Conservation (phyloP, 2,113 vertebrate species). For the Vombatus ursinus region DNA sequence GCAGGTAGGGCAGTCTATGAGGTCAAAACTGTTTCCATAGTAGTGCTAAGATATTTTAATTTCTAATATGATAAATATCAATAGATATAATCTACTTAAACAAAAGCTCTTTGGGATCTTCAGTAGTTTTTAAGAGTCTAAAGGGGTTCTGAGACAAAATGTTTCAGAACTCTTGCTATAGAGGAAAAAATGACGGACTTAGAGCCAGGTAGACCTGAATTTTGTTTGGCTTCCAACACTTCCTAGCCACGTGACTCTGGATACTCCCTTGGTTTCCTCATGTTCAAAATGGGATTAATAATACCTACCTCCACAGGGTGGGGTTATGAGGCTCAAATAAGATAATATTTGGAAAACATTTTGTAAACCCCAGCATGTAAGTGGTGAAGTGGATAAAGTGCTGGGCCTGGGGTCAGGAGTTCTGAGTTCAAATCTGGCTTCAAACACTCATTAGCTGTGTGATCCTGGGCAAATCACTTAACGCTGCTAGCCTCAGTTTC, state of each 20-base stretch:
- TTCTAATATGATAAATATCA: background rate
- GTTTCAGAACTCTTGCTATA: background rate
- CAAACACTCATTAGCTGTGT: background rate
- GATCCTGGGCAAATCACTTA: background rate
- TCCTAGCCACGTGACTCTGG: background rate
- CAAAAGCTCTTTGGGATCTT: background rate
- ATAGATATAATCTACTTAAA: background rate
- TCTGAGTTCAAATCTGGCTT: background rate
- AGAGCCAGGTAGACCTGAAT: background rate
- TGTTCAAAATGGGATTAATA: background rate
- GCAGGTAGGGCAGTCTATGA: background rate
- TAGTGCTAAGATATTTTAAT: background rate
- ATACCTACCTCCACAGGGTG: background rate
- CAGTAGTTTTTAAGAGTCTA: background rate
- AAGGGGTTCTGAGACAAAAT: background rate
- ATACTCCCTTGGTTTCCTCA: background rate
- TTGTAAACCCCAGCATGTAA: background rate
- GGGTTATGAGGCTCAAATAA: background rate
- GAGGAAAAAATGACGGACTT: background rate
- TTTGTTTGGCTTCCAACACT: background rate
- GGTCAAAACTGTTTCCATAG: background rate
- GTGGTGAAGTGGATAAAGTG: background rate
- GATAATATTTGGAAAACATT: background rate
- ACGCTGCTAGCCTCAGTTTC: background rate
- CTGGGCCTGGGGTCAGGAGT: background rate